phyloP scores from a whole-genome alignment of 2,888 invertebrate genomes.

The Marasmarcha lunaedactyla region DNA sequence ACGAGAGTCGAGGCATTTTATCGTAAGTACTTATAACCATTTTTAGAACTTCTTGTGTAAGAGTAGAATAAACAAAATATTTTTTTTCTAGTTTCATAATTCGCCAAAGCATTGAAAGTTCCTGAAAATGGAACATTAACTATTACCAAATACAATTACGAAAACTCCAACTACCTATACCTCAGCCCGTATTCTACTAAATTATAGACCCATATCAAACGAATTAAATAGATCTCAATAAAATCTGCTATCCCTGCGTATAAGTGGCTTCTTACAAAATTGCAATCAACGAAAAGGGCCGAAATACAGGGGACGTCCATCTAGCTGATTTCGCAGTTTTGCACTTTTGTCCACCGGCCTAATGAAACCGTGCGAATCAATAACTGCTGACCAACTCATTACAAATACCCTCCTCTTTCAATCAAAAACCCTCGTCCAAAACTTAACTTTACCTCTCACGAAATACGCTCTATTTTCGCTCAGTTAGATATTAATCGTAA shows the following conservation, averaged over 20 bases:
- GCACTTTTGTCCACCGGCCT: conserved; percentile 26
- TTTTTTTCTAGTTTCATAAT: too few relatives aligned
- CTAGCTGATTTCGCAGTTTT: conserved; percentile 6
- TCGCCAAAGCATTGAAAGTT: too few relatives aligned
- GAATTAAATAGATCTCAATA: too few relatives aligned
- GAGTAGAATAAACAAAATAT: too few relatives aligned
- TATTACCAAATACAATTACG: too few relatives aligned
- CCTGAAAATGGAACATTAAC: too few relatives aligned
- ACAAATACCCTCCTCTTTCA: conserved; percentile 46
- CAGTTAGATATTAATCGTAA: conserved; percentile 17
- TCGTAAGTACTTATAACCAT: too few relatives aligned
- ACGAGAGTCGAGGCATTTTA: too few relatives aligned
- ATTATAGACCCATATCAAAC: conserved; percentile 1
- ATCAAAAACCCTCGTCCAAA: conserved; percentile 29
- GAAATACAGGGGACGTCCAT: conserved; percentile 1
- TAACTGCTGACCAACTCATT: conserved; percentile 66
- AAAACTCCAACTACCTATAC: too few relatives aligned
- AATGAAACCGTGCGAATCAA: conserved; percentile 58
- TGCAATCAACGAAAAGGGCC: conserved; percentile 9
- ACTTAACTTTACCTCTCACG: conserved; percentile 17
- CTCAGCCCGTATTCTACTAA: too few relatives aligned
- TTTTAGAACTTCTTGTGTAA: too few relatives aligned
- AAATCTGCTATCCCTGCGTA: too few relatives aligned
- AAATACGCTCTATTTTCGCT: conserved; percentile 18
- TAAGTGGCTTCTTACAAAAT: conserved; percentile 8